These are phyloP conservation scores for Scomber scombrus DNA, from an alignment of 2,113 vertebrate genomes.

Conservation along the genomic window DNA sequence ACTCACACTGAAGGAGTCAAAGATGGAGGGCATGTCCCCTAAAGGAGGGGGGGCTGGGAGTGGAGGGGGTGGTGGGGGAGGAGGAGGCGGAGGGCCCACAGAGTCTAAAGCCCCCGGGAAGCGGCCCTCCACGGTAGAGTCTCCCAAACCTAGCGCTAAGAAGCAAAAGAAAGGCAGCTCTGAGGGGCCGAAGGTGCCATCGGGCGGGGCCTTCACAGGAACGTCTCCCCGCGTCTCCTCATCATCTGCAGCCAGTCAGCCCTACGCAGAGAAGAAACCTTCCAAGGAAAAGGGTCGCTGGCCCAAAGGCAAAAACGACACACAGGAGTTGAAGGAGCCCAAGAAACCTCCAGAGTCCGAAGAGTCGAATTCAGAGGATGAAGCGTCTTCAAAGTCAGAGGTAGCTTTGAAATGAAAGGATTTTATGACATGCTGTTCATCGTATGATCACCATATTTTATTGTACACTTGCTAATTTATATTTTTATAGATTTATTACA, in stretches of 20 bases:
- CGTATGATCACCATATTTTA: no score
- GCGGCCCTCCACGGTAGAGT: slow-evolving; percentile 91
- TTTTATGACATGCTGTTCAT: no score
- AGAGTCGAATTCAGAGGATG: slow-evolving; percentile 96
- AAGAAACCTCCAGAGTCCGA: slow-evolving; percentile 92
- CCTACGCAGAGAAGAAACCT: slow-evolving; percentile 91
- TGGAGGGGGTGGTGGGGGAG: slow-evolving; percentile 83
- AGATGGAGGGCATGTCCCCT: slow-evolving; percentile 94
- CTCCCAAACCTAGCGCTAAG: slow-evolving; percentile 94
- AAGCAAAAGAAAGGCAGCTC: slow-evolving; percentile 95
- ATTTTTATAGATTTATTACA: not conserved
- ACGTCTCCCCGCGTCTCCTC: slow-evolving; percentile 91
- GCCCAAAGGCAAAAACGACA: slow-evolving; percentile 89
- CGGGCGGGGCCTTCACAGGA: slow-evolving; percentile 80
- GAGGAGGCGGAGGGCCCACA: slow-evolving; percentile 62
- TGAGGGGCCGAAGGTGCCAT: slow-evolving; percentile 86
- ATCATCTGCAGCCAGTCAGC: slow-evolving; percentile 68
- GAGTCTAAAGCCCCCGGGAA: slow-evolving; percentile 93
- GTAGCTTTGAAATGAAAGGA: slow-evolving; percentile 75
- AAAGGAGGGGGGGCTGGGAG: slow-evolving; percentile 90
- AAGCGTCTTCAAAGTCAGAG: slow-evolving; percentile 96
- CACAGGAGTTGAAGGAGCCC: slow-evolving; percentile 89
- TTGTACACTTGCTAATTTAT: not conserved
- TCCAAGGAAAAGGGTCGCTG: slow-evolving; percentile 93
- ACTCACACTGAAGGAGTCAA: slow-evolving; percentile 95